phyloP scores from a whole-genome alignment of 2,888 invertebrate species.

The Masnerella sp. region DNA sequence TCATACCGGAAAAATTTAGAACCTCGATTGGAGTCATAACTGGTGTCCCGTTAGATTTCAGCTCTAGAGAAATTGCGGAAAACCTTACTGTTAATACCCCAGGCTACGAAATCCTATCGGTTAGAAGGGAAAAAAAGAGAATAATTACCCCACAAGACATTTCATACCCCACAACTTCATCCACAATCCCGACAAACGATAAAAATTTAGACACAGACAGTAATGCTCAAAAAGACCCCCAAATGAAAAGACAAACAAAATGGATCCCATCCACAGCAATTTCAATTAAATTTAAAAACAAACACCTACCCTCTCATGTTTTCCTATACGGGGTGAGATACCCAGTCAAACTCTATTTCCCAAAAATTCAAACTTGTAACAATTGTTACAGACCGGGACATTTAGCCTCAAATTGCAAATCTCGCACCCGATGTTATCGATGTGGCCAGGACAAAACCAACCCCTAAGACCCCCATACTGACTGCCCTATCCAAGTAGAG shows the following conservation, averaged over 20 bases:
- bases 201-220: no score
- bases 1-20: constrained; percentile 1
- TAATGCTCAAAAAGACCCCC: background rate
- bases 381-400: background rate
- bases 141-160: background rate
- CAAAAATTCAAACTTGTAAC: background rate
- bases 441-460: background rate
- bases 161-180: no score
- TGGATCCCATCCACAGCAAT: background rate
- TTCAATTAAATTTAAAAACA: background rate
- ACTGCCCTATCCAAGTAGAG: no score
- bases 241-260: background rate
- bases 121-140: constrained; percentile 3
- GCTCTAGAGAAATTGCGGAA: background rate
- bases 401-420: background rate
- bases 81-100: background rate
- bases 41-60: background rate
- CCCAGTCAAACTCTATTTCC: background rate
- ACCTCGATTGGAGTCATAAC: constrained; percentile 1
- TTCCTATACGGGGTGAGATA: background rate
- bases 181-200: no score
- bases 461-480: no score
- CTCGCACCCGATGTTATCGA: background rate
- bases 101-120: background rate
- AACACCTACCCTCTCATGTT: background rate